These are phyloP conservation scores for Eleutherodactylus coqui DNA, from an alignment of 2,797 vertebrate species.

Conservation along the genomic window DNA sequence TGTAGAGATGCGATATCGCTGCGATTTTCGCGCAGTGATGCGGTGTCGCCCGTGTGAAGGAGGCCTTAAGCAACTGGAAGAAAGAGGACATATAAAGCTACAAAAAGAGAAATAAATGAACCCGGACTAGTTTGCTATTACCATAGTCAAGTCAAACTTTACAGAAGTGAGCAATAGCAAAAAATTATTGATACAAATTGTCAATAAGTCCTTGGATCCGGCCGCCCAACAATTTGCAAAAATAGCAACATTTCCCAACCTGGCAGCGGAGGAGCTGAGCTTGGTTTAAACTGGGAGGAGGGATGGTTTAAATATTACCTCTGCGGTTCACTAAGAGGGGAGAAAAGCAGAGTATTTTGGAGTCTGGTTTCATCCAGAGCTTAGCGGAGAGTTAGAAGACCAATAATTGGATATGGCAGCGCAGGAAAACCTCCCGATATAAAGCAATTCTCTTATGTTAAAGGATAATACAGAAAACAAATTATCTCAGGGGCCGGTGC, in stretches of 20 bases:
- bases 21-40: too few species aligned
- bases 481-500: constrained; percentile 45
- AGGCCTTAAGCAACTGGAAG: too few species aligned
- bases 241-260: constrained; percentile 60
- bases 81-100: too few species aligned
- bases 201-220: background rate
- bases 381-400: constrained; percentile 28
- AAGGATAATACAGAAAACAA: constrained; percentile 42
- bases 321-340: constrained; percentile 42
- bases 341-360: constrained; percentile 32
- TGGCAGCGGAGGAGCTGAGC: background rate
- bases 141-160: background rate
- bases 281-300: background rate
- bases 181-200: background rate
- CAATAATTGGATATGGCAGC: constrained; percentile 40
- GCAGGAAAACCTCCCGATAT: constrained; percentile 17
- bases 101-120: background rate
- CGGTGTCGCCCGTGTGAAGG: too few species aligned
- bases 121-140: background rate
- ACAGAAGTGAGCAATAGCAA: background rate
- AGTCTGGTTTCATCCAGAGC: constrained; percentile 33
- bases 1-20: too few species aligned
- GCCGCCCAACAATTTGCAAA: background rate
- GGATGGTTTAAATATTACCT: constrained; percentile 6
- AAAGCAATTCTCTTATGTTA: constrained; percentile 10